These are phyloP conservation scores for Heliocidaris erythrogramma DNA, from an alignment of 35 echinoderm and acorn worm genomes.

Conservation along the genomic window DNA sequence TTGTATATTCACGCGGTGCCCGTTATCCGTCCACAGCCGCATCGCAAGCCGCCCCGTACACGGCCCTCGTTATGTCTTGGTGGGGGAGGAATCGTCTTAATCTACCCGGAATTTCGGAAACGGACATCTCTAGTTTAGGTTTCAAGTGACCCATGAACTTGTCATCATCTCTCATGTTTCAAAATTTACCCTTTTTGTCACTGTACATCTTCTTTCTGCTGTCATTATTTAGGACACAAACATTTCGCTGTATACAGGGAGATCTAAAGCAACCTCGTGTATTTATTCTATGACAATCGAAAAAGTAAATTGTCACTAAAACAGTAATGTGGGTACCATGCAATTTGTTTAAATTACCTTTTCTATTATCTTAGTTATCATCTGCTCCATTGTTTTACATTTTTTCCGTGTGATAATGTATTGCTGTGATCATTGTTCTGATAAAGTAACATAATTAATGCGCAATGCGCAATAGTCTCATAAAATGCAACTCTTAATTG, in stretches of 20 bases:
- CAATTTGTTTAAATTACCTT: too few relatives aligned
- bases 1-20: background rate
- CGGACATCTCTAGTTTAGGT: constrained; percentile 28
- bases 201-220: background rate
- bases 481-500: too few relatives aligned
- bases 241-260: background rate
- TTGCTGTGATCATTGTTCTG: too few relatives aligned
- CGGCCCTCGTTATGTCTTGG: background rate
- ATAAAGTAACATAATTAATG: too few relatives aligned
- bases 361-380: too few relatives aligned
- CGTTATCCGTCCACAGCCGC: background rate
- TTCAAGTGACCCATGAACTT: constrained; percentile 27
- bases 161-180: constrained; percentile 27
- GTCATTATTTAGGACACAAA: background rate
- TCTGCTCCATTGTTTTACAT: too few relatives aligned
- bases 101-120: background rate
- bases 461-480: too few relatives aligned
- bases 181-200: background rate
- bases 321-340: too few relatives aligned
- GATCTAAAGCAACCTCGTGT: background rate
- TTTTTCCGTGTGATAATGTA: too few relatives aligned
- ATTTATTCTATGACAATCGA: background rate
- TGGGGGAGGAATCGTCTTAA: background rate
- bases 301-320: too few relatives aligned
- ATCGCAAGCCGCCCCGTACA: background rate